Evolutionary conservation across 2,113 vertebrate genomes (phyloP), one percentile per base, ranked within the genome.

Genomic region (Anhinga rufa): DNA sequence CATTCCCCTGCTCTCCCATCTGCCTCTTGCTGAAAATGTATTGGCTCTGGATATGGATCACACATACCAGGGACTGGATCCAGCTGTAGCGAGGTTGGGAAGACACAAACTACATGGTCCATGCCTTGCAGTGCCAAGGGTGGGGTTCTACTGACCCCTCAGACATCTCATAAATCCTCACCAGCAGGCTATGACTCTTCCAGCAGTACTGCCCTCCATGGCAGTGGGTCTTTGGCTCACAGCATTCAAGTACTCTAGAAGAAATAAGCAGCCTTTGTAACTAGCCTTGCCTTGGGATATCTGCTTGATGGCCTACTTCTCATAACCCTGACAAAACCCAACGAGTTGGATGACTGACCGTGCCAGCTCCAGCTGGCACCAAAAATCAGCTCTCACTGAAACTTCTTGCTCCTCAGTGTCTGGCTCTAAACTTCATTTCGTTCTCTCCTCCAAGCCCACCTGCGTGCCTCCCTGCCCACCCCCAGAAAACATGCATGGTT

Each of bases 321-420:
- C 51, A 60, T 55, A 74, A 38, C n/a, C 62, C 71, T 80, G 62
- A 46, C 29, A 81, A 36, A 74, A 40, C 36, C n/a, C 82, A 57
- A 0, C 0, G 1, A 68, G 36, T 14, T 64, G 46, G 16, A 40
- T 34, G n/a, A 54, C 5, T 36, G 71, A 65, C 19, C 0, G 0
- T 55, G 52, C 69, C 87, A 68, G 51, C 44, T 74, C 64, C 49
- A 40, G n/a, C 26, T 78, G 54, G 51, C 42, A 68, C 44, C 22
- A 61, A 64, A 84, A 42, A 10, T 26, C 61, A 90, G 11, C 36
- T 32, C n/a, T 54, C 29, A 26, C 71, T 55, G 60, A 52, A 77
- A 62, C 1, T 1, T 26, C 28, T 72, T 48, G 15, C 70, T 69
- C n/a, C 38, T 62, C 44, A 24, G 4, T 12, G 26, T 26, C 49